Evolutionary conservation across 35 echinoderm and acorn worm genomes (phyloP).

Genomic region (Acanthaster planci): DNA sequence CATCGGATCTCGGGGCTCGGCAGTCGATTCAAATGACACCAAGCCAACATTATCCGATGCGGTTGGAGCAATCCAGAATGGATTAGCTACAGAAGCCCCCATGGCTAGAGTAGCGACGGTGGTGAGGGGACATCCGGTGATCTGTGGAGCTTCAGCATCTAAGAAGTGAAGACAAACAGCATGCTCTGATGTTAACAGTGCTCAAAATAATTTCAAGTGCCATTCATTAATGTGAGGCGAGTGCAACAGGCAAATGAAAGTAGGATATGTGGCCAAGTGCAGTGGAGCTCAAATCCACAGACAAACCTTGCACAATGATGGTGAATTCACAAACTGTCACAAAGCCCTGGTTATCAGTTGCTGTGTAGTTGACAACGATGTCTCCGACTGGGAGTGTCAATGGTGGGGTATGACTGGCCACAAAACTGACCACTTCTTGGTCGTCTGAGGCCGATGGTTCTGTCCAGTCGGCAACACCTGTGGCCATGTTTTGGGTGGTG

Average conservation of each 20-base stretch:
- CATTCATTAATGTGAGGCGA: neutral
- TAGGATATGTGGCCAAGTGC: neutral
- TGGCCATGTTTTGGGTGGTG: conserved; percentile 24
- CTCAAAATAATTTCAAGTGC: no score
- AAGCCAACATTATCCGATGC: neutral
- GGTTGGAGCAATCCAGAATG: neutral
- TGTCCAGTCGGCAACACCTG: conserved; percentile 39
- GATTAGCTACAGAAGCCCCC: neutral
- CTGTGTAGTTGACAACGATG: conserved; percentile 44
- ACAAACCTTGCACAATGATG: conserved; percentile 39
- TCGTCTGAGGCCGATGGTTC: conserved; percentile 28
- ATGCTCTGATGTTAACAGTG: no score
- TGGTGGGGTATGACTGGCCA: neutral
- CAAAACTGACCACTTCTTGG: neutral
- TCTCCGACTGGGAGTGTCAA: neutral
- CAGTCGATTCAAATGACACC: neutral
- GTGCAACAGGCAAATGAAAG: neutral
- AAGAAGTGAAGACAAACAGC: no score
- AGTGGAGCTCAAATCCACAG: neutral
- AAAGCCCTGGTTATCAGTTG: conserved; percentile 23
- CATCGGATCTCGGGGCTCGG: neutral
- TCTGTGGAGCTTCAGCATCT: neutral
- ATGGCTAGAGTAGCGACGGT: neutral
- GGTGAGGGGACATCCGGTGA: neutral
- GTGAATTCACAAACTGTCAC: conserved; percentile 18